A percentile compares a stretch with the other conserved stretches of the same genome.
phyloP scores from a whole-genome alignment of 2,888 invertebrate species.

The Tridacna gigas region DNA sequence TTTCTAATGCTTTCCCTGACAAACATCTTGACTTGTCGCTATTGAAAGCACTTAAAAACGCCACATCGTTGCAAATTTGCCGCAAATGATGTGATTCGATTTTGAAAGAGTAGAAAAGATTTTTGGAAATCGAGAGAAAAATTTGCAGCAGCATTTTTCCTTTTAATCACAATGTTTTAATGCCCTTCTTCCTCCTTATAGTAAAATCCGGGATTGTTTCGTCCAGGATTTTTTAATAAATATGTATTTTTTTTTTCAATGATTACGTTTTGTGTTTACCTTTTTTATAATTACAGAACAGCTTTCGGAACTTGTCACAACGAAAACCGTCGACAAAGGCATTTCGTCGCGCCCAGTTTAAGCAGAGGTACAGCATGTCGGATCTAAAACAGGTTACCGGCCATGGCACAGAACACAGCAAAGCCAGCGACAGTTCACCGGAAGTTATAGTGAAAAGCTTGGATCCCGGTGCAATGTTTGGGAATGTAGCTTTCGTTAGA shows the following conservation, averaged over 20 bases:
- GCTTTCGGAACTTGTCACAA: conserved; percentile 72
- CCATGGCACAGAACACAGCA: conserved; percentile 10
- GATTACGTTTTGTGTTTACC: not conserved
- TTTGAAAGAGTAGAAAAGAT: too few species aligned
- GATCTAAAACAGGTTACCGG: conserved; percentile 31
- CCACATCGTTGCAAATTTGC: too few species aligned
- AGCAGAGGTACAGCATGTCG: conserved; percentile 3
- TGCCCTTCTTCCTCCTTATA: too few species aligned
- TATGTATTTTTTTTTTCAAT: not conserved
- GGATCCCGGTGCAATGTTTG: conserved; percentile 74
- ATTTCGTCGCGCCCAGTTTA: conserved; percentile 42
- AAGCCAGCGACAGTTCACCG: conserved; percentile 42
- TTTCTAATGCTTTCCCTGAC: too few species aligned
- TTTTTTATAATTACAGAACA: conserved; percentile 61
- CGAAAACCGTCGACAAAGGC: conserved; percentile 64
- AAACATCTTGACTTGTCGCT: too few species aligned
- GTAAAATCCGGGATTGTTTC: too few species aligned
- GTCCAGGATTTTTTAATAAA: too few species aligned
- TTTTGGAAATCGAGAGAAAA: too few species aligned
- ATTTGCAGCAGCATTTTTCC: too few species aligned
- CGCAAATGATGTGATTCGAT: too few species aligned
- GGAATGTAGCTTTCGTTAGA: conserved; percentile 77
- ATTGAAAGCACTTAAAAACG: too few species aligned
- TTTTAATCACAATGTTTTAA: too few species aligned
- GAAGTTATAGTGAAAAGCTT: conserved; percentile 52